Conservation (phyloP, 2,113 vertebrate species). For the Microtus montanus region DNA sequence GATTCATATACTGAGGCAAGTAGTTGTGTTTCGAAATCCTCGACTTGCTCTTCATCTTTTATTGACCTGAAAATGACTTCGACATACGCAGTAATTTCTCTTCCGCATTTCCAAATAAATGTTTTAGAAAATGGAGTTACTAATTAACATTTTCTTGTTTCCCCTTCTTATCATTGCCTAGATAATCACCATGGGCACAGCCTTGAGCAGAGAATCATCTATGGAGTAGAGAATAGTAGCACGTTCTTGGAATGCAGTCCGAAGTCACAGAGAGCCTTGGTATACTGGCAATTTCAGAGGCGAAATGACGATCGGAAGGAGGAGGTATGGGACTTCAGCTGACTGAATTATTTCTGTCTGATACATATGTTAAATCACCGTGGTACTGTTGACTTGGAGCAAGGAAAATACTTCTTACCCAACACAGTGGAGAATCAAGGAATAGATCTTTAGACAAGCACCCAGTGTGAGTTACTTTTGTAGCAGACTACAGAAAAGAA, state of each 20-base stretch:
- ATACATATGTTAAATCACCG: neutral
- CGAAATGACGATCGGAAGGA: slow-evolving; percentile 92
- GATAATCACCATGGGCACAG: slow-evolving; percentile 90
- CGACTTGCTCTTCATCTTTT: slow-evolving; percentile 14
- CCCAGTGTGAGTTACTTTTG: neutral
- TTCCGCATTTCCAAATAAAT: slow-evolving; percentile 52
- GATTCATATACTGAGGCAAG: slow-evolving; percentile 2
- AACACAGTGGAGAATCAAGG: neutral
- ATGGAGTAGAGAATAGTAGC: slow-evolving; percentile 98
- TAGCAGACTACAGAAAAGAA: neutral
- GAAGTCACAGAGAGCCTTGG: slow-evolving; percentile 94
- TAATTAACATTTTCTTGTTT: slow-evolving; percentile 40
- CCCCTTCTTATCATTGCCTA: slow-evolving; percentile 71
- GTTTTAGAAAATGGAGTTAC: slow-evolving; percentile 29
- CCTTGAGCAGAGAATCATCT: slow-evolving; percentile 93
- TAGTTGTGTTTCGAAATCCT: slow-evolving; percentile 13
- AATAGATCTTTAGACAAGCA: neutral
- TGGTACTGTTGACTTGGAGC: neutral
- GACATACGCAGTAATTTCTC: neutral
- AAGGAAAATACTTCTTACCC: neutral
- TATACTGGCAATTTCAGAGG: slow-evolving; percentile 96
- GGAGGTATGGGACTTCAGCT: slow-evolving; percentile 87
- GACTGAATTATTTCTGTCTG: neutral
- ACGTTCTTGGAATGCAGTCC: slow-evolving; percentile 98
- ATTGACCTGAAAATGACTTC: slow-evolving; percentile 44